These are phyloP conservation scores for Beris morrisii DNA, from an alignment of 2,888 invertebrate species.

Conservation along the genomic window DNA sequence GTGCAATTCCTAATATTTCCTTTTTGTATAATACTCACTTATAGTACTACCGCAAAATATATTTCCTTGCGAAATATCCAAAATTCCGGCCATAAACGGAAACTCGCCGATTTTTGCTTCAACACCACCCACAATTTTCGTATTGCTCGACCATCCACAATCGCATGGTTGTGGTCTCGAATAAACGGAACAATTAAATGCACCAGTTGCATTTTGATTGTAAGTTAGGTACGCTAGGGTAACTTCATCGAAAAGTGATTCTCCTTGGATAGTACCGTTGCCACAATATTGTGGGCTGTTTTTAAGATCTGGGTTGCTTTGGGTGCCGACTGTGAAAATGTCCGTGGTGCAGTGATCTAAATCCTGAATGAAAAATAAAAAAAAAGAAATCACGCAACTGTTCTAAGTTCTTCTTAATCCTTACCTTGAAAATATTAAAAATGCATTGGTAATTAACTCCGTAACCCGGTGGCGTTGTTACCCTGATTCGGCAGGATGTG, in stretches of 20 bases:
- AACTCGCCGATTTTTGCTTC: slow-evolving; percentile 62
- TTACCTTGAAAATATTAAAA: too few relatives aligned
- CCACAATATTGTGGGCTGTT: slow-evolving; percentile 45
- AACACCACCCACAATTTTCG: slow-evolving; percentile 61
- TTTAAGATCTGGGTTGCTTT: slow-evolving; percentile 37
- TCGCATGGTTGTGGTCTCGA: slow-evolving; percentile 47
- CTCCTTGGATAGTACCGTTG: slow-evolving; percentile 42
- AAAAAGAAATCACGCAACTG: too few relatives aligned
- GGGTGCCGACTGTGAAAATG: too few relatives aligned
- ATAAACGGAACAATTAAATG: slow-evolving; percentile 47
- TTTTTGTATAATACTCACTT: slow-evolving; percentile 46
- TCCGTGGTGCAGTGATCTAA: too few relatives aligned
- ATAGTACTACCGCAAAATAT: slow-evolving; percentile 59
- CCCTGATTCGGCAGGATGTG: too few relatives aligned
- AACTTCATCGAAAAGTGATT: slow-evolving; percentile 43
- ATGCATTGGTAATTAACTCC: too few relatives aligned
- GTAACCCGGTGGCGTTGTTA: too few relatives aligned
- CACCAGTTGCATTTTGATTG: slow-evolving; percentile 39
- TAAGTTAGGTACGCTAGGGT: too few relatives aligned
- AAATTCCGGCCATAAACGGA: slow-evolving; percentile 62
- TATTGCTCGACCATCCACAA: slow-evolving; percentile 51
- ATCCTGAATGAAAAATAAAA: too few relatives aligned
- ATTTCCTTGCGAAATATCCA: slow-evolving; percentile 45
- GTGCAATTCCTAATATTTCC: too few relatives aligned
- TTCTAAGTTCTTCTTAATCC: too few relatives aligned